Percentiles rank a stretch among this genome's conserved stretches.
Evolutionary conservation across 2,888 invertebrate genomes (phyloP).

Genomic region (Andrena praecox): DNA sequence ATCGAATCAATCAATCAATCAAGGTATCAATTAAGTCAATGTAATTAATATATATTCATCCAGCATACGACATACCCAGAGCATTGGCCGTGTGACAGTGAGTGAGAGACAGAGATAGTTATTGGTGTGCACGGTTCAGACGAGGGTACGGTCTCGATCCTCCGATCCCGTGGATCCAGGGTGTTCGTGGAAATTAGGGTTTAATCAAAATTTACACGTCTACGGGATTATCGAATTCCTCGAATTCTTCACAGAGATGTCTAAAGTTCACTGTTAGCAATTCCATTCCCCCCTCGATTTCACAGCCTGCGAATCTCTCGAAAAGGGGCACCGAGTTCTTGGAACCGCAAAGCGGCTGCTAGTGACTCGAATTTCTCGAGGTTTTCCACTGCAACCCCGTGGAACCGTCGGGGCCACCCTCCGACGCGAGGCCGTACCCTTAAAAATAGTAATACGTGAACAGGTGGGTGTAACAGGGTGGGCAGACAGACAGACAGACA

Average conservation of each 20-base stretch:
- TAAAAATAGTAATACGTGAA: slow-evolving; percentile 62
- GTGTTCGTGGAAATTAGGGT: no score
- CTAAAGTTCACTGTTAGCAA: no score
- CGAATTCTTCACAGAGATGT: no score
- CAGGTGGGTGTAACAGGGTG: slow-evolving; percentile 65
- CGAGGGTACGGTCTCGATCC: slow-evolving; percentile 61
- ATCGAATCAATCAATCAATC: slow-evolving; percentile 74
- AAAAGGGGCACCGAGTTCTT: neutral
- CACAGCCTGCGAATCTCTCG: no score
- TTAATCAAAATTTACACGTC: no score
- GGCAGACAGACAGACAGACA: slow-evolving; percentile 70
- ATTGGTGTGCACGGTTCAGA: slow-evolving; percentile 77
- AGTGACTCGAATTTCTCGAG: neutral
- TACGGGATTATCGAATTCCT: no score
- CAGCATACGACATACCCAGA: slow-evolving; percentile 85
- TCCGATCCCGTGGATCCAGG: slow-evolving; percentile 9
- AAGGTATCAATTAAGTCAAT: slow-evolving; percentile 68
- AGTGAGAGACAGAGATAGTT: slow-evolving; percentile 77
- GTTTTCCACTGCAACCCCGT: neutral
- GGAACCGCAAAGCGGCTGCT: neutral
- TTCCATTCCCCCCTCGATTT: no score
- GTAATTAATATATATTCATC: slow-evolving; percentile 78
- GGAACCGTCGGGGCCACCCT: neutral
- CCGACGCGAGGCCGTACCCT: slow-evolving; percentile 58
- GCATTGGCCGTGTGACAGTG: slow-evolving; percentile 83